A percentile compares a stretch with the other conserved stretches of the same genome.
Evolutionary conservation across 2,888 invertebrate genomes (phyloP).

Genomic region (Oscheius sp.): DNA sequence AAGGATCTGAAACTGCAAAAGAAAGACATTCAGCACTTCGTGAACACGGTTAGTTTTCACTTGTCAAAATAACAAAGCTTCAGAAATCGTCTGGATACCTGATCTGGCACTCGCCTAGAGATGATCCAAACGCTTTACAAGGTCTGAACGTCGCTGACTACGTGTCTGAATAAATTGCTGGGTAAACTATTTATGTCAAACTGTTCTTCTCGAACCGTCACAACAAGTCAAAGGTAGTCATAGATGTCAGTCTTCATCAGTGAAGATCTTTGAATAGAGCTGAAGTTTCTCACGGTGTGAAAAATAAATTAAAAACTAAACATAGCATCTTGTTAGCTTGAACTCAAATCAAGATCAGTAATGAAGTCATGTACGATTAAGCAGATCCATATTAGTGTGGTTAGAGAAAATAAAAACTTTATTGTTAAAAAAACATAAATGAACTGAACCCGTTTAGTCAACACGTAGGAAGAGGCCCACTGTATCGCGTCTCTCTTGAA

Average conservation of each 20-base stretch:
- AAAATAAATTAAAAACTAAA: background rate
- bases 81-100: background rate
- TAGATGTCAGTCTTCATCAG: too few species aligned
- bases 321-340: background rate
- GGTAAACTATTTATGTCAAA: too few species aligned
- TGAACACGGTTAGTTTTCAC: background rate
- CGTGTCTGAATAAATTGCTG: background rate
- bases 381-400: too few species aligned
- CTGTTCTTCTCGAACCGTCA: too few species aligned
- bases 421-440: too few species aligned
- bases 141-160: background rate
- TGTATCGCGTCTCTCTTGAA: background rate
- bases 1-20: slow-evolving; percentile 9
- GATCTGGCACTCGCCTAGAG: slow-evolving; percentile 17
- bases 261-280: too few species aligned
- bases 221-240: too few species aligned
- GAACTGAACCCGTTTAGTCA: background rate
- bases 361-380: background rate
- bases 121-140: background rate
- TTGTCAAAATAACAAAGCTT: background rate
- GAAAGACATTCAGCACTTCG: slow-evolving; percentile 2
- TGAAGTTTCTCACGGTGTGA: too few species aligned
- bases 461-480: background rate
- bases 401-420: too few species aligned
- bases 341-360: background rate